A percentile compares a stretch with the other conserved stretches of the same genome.
Evolutionary conservation across 1,140 invertebrate genomes (phyloP).

Genomic region (Bombus terrestris): DNA sequence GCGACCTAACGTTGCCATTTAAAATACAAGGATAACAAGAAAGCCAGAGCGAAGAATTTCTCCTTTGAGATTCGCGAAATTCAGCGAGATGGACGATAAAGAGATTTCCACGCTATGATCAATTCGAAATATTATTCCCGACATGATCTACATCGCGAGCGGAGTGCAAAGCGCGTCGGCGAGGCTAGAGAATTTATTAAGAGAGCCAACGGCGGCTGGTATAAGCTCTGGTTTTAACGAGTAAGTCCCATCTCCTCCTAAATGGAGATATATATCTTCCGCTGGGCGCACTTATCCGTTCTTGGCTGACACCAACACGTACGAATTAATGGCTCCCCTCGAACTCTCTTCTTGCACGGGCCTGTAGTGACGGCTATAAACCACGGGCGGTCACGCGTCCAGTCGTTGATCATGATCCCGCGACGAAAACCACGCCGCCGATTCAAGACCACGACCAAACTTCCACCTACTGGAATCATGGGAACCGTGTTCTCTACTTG

Average conservation of each 20-base stretch:
- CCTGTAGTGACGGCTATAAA: constrained; percentile 72
- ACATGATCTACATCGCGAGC: constrained; percentile 29
- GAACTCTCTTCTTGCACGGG: constrained; percentile 56
- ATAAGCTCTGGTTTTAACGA: constrained; percentile 80
- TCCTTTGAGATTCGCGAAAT: not conserved
- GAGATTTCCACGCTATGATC: constrained; percentile 14
- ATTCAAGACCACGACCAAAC: not conserved
- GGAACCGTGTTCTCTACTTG: not conserved
- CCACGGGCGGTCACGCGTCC: constrained; percentile 67
- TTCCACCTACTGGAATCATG: too few relatives aligned
- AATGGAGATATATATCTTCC: constrained; percentile 81
- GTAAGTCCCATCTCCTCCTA: constrained; percentile 76
- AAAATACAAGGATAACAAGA: constrained; percentile 19
- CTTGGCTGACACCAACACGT: constrained; percentile 80
- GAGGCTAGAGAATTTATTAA: constrained; percentile 63
- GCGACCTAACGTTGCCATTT: not conserved
- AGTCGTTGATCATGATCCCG: constrained; percentile 66
- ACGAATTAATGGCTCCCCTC: constrained; percentile 79
- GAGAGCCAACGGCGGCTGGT: constrained; percentile 54
- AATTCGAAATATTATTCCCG: constrained; percentile 57
- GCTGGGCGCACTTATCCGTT: constrained; percentile 80
- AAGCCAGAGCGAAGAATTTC: constrained; percentile 33
- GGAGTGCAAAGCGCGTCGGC: constrained; percentile 8
- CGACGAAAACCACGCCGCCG: not conserved
- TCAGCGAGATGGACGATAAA: not conserved